Conservation (phyloP, 2,113 vertebrate genomes). For the Trochalopteron elliotii region DNA sequence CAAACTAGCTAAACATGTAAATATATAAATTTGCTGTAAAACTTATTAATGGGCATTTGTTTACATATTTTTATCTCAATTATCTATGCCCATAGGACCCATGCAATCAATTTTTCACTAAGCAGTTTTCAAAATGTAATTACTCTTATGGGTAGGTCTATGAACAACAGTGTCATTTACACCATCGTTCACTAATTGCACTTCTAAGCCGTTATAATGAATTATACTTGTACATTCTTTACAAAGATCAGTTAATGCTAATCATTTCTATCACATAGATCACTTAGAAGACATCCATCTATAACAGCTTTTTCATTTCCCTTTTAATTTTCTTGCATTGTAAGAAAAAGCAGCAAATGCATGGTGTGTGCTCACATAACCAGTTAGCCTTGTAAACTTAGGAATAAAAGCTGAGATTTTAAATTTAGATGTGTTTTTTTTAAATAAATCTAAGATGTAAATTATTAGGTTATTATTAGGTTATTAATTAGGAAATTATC, state of each 20-base stretch:
- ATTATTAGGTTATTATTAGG: not conserved
- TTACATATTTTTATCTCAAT: conserved; percentile 82
- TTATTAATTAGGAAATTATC: not conserved
- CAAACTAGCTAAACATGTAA: conserved; percentile 44
- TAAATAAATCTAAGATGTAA: not conserved
- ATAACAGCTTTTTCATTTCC: conserved; percentile 70
- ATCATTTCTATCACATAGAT: conserved; percentile 76
- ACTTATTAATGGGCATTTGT: conserved; percentile 76
- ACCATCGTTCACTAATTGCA: conserved; percentile 80
- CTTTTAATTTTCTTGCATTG: conserved; percentile 71
- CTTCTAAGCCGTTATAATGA: conserved; percentile 79
- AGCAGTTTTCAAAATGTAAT: conserved; percentile 83
- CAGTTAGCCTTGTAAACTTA: conserved; percentile 22
- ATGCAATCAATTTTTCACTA: conserved; percentile 83
- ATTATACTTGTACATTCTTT: conserved; percentile 78
- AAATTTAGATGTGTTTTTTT: not conserved
- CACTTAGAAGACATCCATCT: conserved; percentile 73
- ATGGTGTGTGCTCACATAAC: not conserved
- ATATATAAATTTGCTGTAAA: conserved; percentile 66
- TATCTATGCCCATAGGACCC: conserved; percentile 77
- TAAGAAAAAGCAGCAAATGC: conserved; percentile 49
- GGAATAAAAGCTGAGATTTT: not conserved
- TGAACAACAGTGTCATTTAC: conserved; percentile 79
- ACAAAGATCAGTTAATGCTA: conserved; percentile 79
- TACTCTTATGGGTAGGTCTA: conserved; percentile 78